Evolutionary conservation across 2,113 vertebrate genomes (phyloP), one percentile per base, ranked within the genome.

Genomic region (Drymodes brunneopygia): DNA sequence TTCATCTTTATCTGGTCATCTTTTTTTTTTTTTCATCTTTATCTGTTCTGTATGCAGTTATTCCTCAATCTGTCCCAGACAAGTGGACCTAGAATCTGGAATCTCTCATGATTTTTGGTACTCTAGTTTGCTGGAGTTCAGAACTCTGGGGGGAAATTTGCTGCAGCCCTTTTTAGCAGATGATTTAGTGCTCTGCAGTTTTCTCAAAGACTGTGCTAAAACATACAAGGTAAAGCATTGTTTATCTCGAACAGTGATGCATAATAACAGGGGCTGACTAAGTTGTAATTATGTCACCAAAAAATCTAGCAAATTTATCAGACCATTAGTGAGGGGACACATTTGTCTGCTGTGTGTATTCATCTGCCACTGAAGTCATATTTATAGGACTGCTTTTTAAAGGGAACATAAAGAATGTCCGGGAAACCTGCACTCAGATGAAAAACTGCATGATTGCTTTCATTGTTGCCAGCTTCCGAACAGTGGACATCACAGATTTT

Each of bases 311-410:
- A 92, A 86, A 95, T 96, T 94, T 94, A 92, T 96, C 81, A 92
- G 56, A 88, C 79, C 54, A 48, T 82, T 95, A 93, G 64, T 81
- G 78, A 90, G 65, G 56, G 73, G 64, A 90, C 51, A 71, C 70
- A 85, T 95, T 95, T 95, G 79, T 94, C 94, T 91, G 53, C 50
- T 81, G 18, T 80, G 73, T 75, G 79, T 85, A 96, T 95, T 90
- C 57, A 28, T 72, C 84, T 95, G 91, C 67, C 92, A 95, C 75
- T 45, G 44, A 90, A 93, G 92, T 95, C 90, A 95, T 97, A 94
- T 96, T 96, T 96, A 94, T 95, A 95, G 91, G 91, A 92, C 66
- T 93, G 47, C 33, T 92, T 94, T 94, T 92, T 86, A 79, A 94
- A 93, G 38, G n/a, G 61, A 67, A 74, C 75, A 89, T 94, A 93